phyloP scores from a whole-genome alignment of 2,113 vertebrate genomes.

The Chaetops frenatus region DNA sequence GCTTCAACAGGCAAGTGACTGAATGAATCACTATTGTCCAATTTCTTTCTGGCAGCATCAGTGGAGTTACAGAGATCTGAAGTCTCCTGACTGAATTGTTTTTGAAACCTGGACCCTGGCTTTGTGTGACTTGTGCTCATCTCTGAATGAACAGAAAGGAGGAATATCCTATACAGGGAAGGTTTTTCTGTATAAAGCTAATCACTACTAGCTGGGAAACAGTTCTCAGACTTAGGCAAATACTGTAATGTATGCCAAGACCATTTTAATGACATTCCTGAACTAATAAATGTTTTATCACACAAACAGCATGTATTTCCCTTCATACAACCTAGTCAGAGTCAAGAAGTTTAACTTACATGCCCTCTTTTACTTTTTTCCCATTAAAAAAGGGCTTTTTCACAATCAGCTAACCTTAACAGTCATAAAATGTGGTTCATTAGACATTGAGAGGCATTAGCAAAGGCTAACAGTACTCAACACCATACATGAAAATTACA shows the following conservation, averaged over 20 bases:
- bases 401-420: background rate
- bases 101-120: conserved; percentile 9
- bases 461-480: background rate
- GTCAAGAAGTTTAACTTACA: background rate
- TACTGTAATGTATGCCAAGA: background rate
- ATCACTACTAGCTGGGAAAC: conserved; percentile 12
- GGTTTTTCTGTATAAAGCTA: conserved; percentile 34
- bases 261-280: background rate
- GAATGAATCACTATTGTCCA: background rate
- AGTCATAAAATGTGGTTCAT: background rate
- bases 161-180: background rate
- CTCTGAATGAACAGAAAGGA: conserved; percentile 41
- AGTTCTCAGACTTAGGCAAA: background rate
- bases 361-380: background rate
- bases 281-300: background rate
- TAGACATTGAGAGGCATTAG: background rate
- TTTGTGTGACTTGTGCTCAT: conserved; percentile 5
- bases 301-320: background rate
- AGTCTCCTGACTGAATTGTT: conserved; percentile 27
- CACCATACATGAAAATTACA: background rate
- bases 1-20: background rate
- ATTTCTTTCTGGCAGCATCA: background rate
- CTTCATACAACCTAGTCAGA: background rate
- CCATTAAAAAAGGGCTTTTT: background rate
- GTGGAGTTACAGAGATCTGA: background rate